Conservation (phyloP, 2,113 vertebrate genomes). For the Spizaetus ornatus region DNA sequence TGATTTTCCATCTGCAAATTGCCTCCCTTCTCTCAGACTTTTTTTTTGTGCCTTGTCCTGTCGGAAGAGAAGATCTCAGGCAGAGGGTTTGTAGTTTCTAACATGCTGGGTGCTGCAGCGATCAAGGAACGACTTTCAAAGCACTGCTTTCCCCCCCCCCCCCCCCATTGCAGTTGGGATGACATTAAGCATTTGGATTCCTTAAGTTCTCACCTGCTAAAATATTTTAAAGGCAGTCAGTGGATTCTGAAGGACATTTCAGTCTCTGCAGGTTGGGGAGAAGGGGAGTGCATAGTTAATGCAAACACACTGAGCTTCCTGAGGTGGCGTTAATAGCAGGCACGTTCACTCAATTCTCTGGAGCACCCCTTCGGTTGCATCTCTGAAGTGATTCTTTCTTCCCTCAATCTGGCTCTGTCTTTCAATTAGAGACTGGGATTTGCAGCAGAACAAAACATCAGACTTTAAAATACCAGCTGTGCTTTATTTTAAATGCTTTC, state of each 20-base stretch:
- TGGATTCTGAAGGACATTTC: neutral
- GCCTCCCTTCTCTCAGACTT: neutral
- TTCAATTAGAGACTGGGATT: neutral
- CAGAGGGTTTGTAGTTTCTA: neutral
- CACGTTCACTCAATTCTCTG: neutral
- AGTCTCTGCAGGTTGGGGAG: neutral
- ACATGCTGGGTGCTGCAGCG: rapidly evolving
- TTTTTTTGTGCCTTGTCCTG: neutral
- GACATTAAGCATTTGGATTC: neutral
- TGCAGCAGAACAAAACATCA: neutral
- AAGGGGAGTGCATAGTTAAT: rapidly evolving
- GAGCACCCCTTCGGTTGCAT: neutral
- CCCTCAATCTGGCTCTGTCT: neutral
- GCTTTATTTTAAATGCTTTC: neutral
- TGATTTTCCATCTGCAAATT: neutral
- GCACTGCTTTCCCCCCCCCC: neutral
- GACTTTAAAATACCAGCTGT: neutral
- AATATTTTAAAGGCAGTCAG: neutral
- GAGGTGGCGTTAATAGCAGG: rapidly evolving
- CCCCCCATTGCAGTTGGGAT: neutral
- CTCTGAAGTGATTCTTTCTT: neutral
- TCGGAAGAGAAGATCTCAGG: no score
- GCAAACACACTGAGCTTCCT: neutral
- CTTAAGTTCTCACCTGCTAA: neutral
- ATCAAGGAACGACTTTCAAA: neutral